Evolutionary conservation across 2,113 vertebrate species (phyloP).

Genomic region (Fregetta grallaria): DNA sequence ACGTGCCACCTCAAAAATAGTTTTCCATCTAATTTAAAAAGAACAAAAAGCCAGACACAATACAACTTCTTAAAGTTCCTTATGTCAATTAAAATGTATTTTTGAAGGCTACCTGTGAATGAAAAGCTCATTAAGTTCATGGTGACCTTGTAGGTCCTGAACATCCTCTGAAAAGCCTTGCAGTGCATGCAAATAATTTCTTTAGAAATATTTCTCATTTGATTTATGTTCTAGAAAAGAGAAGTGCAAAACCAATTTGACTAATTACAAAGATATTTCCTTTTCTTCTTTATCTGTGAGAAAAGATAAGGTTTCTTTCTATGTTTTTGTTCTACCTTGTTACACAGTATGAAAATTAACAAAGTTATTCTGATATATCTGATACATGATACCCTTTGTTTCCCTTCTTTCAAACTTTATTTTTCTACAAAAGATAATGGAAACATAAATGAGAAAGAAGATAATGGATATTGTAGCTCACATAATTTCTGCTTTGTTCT

Average conservation of each 20-base stretch:
- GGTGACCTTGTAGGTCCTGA: constrained; percentile 27
- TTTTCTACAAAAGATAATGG: not conserved
- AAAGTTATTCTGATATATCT: constrained; percentile 16
- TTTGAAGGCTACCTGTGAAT: constrained; percentile 55
- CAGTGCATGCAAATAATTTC: not conserved
- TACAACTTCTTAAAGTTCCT: constrained; percentile 12
- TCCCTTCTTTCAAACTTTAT: not conserved
- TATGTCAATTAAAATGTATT: constrained; percentile 26
- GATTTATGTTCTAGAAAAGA: constrained; percentile 22
- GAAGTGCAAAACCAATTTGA: constrained; percentile 32
- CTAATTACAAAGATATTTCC: constrained; percentile 44
- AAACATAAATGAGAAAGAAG: constrained; percentile 15
- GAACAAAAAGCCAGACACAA: not conserved
- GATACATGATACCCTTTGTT: not conserved
- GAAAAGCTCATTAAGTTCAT: constrained; percentile 51
- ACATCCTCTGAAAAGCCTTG: constrained; percentile 32
- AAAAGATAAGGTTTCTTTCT: constrained; percentile 51
- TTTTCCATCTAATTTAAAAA: not conserved
- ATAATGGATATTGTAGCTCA: not conserved
- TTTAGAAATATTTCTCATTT: constrained; percentile 42
- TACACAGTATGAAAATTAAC: constrained; percentile 17
- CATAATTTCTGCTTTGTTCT: constrained; percentile 25
- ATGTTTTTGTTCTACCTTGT: constrained; percentile 29
- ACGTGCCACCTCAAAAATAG: not conserved
- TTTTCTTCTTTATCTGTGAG: constrained; percentile 38